Percentiles rank a stretch among this genome's conserved stretches.
Evolutionary conservation across 2,888 invertebrate species (phyloP).

Genomic region (Aspidiotus destructor): DNA sequence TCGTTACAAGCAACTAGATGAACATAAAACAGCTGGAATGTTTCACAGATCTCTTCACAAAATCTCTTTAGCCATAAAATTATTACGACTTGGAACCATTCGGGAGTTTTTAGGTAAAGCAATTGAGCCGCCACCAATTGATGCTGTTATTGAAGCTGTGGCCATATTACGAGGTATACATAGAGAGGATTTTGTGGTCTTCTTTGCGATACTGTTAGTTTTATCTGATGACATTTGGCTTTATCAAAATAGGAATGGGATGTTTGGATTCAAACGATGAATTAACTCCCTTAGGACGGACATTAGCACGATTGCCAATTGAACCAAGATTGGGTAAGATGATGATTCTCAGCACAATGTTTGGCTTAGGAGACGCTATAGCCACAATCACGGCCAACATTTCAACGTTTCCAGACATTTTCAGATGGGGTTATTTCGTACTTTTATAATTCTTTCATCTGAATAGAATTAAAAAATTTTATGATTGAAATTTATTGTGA

Average conservation of each 20-base stretch:
- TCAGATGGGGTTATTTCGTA: slow-evolving; percentile 33
- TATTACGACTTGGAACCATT: slow-evolving; percentile 81
- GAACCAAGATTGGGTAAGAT: slow-evolving; percentile 95
- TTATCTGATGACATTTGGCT: slow-evolving; percentile 6
- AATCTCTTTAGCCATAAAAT: slow-evolving; percentile 79
- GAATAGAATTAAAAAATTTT: not conserved
- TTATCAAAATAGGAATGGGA: slow-evolving; percentile 81
- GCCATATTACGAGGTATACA: slow-evolving; percentile 52
- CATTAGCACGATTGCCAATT: slow-evolving; percentile 87
- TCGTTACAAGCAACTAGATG: slow-evolving; percentile 62
- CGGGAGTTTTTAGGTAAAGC: slow-evolving; percentile 91
- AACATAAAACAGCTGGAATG: slow-evolving; percentile 94
- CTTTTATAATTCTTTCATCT: too few relatives aligned
- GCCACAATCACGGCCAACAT: slow-evolving; percentile 91
- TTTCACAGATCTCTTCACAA: slow-evolving; percentile 97
- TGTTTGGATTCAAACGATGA: slow-evolving; percentile 81
- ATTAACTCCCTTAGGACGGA: slow-evolving; percentile 83
- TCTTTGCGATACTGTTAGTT: not conserved
- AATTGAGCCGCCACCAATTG: slow-evolving; percentile 91
- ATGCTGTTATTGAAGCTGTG: slow-evolving; percentile 96
- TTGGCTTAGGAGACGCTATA: slow-evolving; percentile 81
- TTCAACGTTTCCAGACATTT: slow-evolving; percentile 45
- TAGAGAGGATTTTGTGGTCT: not conserved
- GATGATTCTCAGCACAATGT: slow-evolving; percentile 87
- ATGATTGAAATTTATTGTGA: too few relatives aligned